Conservation (phyloP, 92 coral and sea anemone species). For the Metridium senile region DNA sequence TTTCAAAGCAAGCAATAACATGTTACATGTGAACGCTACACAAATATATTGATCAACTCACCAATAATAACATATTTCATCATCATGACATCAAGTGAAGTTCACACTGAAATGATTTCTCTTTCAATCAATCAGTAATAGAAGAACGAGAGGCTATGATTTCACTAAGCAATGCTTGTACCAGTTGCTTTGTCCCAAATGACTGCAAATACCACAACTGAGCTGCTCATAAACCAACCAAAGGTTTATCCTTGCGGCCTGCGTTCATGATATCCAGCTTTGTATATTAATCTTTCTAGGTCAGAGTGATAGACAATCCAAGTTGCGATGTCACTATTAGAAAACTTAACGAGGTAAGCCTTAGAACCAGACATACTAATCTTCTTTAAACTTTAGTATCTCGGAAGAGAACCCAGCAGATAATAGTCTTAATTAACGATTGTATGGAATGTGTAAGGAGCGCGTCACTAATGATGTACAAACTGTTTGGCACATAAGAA, state of each 20-base stretch:
- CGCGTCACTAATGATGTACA: neutral
- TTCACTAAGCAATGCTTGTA: too few species aligned
- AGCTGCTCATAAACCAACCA: neutral
- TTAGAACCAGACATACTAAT: slow-evolving; percentile 32
- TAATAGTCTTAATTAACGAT: slow-evolving; percentile 15
- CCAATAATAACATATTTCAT: neutral
- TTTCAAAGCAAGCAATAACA: too few species aligned
- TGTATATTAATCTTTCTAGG: slow-evolving; percentile 20
- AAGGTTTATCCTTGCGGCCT: neutral
- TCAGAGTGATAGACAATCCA: slow-evolving; percentile 19
- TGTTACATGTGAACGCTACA: too few species aligned
- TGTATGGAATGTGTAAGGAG: slow-evolving; percentile 5
- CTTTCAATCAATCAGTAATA: too few species aligned
- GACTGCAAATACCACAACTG: too few species aligned
- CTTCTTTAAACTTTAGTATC: slow-evolving; percentile 20
- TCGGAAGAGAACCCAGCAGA: slow-evolving; percentile 21
- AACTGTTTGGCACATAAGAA: neutral
- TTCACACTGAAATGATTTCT: too few species aligned
- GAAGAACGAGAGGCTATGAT: too few species aligned
- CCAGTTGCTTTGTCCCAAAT: too few species aligned
- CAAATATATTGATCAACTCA: too few species aligned
- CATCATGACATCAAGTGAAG: neutral
- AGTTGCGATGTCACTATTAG: neutral
- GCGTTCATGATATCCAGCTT: slow-evolving; percentile 8
- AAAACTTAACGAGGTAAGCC: slow-evolving; percentile 30